Evolutionary conservation across 2,888 invertebrate species (phyloP).

Genomic region (Orthonychiurus folsomi): DNA sequence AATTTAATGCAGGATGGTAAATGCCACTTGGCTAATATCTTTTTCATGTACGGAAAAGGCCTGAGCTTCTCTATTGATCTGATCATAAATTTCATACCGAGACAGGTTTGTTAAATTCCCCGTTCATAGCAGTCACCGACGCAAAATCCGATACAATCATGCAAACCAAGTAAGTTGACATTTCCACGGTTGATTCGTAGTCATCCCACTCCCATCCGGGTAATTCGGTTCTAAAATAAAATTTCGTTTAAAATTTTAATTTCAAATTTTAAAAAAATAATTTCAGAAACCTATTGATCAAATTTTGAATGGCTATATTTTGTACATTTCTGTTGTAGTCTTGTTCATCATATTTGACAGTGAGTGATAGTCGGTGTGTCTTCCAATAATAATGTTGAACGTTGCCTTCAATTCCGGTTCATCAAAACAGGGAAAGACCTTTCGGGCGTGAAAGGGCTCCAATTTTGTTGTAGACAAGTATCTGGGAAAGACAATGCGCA

Average conservation of each 20-base stretch:
- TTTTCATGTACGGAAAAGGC: neutral
- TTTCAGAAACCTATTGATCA: neutral
- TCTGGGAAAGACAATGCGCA: constrained; percentile 7
- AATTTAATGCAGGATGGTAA: constrained; percentile 1
- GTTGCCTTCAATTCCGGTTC: constrained; percentile 26
- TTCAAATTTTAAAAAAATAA: neutral
- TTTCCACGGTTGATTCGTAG: constrained; percentile 15
- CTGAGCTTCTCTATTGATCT: neutral
- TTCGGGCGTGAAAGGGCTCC: constrained; percentile 22
- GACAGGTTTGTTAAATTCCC: constrained; percentile 16
- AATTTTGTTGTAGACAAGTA: constrained; percentile 28
- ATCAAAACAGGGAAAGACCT: constrained; percentile 33
- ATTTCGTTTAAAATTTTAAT: neutral
- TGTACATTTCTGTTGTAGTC: neutral
- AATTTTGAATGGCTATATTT: neutral
- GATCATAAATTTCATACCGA: constrained; percentile 13
- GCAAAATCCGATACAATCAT: constrained; percentile 30
- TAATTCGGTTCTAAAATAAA: neutral
- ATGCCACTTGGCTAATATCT: neutral
- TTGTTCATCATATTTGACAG: constrained; percentile 1
- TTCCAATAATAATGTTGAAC: constrained; percentile 26
- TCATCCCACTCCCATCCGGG: constrained; percentile 11
- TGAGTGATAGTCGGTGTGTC: constrained; percentile 10
- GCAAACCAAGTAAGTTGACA: constrained; percentile 28
- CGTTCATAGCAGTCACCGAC: constrained; percentile 15